Conservation (phyloP, 2,113 vertebrate species). For the Lates calcarifer region DNA sequence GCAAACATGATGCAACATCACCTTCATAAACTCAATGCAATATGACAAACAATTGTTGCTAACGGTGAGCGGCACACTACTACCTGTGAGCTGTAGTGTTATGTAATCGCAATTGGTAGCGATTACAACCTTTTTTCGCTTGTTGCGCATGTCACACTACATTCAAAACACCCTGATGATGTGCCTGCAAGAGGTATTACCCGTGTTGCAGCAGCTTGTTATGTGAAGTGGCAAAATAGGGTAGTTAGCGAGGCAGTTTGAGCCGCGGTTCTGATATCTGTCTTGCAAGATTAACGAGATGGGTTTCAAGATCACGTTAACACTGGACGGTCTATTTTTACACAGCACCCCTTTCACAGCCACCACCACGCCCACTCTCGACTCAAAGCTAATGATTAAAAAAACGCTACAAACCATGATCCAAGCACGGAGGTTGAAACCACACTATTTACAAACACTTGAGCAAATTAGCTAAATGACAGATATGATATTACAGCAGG, state of each 20-base stretch:
- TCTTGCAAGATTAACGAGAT: slow-evolving; percentile 55
- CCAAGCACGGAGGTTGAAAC: not conserved
- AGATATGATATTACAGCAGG: not conserved
- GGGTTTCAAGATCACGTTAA: slow-evolving; percentile 54
- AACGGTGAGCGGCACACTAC: not conserved
- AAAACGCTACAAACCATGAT: slow-evolving; percentile 29
- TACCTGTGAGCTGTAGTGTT: slow-evolving; percentile 43
- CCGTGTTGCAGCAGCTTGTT: slow-evolving; percentile 29
- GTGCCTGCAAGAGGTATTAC: not conserved
- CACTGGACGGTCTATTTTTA: slow-evolving; percentile 69
- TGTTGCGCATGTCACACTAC: slow-evolving; percentile 73
- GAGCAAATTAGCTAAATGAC: not conserved
- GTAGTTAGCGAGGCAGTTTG: slow-evolving; percentile 2
- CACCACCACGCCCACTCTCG: slow-evolving; percentile 73
- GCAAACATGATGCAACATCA: slow-evolving; percentile 11
- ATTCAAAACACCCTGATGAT: slow-evolving; percentile 27
- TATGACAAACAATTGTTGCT: not conserved
- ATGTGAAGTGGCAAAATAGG: slow-evolving; percentile 26
- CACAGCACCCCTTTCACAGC: slow-evolving; percentile 16
- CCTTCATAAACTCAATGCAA: not conserved
- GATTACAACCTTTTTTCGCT: slow-evolving; percentile 49
- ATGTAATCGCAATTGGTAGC: slow-evolving; percentile 52
- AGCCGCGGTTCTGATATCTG: slow-evolving; percentile 8
- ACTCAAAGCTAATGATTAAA: slow-evolving; percentile 23
- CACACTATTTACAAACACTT: not conserved